A percentile compares a stretch with the other conserved stretches of the same genome.
These are phyloP conservation scores for Pogona vitticeps DNA, from an alignment of 2,113 vertebrate genomes.

Conservation along the genomic window DNA sequence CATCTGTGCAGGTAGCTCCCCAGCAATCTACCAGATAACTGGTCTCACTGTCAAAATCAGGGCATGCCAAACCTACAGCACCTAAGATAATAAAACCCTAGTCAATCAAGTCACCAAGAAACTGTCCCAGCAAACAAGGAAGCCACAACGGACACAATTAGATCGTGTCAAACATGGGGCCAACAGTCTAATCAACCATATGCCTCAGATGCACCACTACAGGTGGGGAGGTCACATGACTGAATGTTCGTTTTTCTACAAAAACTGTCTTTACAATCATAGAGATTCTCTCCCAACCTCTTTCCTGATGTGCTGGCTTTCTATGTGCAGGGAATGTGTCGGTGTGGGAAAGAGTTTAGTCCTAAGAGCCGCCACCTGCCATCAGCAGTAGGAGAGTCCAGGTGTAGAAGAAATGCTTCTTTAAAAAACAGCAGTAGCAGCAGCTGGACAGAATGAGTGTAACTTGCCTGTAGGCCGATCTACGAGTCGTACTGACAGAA, in stretches of 20 bases:
- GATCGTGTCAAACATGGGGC: background rate
- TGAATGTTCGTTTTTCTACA: background rate
- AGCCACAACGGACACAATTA: background rate
- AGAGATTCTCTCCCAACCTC: background rate
- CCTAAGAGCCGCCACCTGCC: background rate
- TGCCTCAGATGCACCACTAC: too few relatives aligned
- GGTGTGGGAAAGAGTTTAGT: background rate
- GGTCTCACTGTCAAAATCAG: background rate
- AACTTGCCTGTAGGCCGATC: too few relatives aligned
- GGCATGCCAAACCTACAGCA: background rate
- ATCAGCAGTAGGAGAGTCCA: too few relatives aligned
- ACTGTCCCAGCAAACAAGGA: background rate
- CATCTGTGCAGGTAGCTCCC: conserved; percentile 4
- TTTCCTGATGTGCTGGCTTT: background rate
- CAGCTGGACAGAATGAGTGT: too few relatives aligned
- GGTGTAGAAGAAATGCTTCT: too few relatives aligned
- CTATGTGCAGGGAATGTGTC: background rate
- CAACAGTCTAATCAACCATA: too few relatives aligned
- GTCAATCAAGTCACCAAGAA: background rate
- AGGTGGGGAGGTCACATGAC: background rate
- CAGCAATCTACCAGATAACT: background rate
- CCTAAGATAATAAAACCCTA: background rate
- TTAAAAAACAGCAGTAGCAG: too few relatives aligned
- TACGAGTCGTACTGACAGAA: too few relatives aligned
- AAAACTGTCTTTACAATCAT: background rate